These are phyloP conservation scores for Phalanger gymnotis DNA, from an alignment of 2,797 vertebrate species.

Conservation along the genomic window DNA sequence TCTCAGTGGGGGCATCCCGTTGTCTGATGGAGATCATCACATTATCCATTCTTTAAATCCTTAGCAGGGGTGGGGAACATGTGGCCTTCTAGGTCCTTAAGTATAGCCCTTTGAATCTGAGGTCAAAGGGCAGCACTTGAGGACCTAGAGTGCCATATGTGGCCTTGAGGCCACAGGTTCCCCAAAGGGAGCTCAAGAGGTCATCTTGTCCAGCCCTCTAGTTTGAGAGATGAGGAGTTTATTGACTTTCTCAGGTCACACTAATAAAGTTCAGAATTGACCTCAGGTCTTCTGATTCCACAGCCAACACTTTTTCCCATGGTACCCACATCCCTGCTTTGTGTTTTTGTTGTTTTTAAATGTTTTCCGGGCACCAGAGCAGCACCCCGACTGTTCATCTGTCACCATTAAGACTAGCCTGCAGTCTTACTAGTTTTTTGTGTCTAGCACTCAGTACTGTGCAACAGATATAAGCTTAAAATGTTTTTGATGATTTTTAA, in stretches of 20 bases:
- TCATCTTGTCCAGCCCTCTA: not conserved
- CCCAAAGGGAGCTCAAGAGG: not conserved
- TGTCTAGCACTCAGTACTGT: not conserved
- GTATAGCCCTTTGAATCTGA: too few relatives aligned
- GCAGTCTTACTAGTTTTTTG: not conserved
- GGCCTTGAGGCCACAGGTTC: too few relatives aligned
- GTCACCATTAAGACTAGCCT: not conserved
- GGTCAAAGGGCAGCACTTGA: too few relatives aligned
- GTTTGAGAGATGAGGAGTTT: not conserved
- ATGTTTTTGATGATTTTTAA: slow-evolving; percentile 12
- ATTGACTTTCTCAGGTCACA: not conserved
- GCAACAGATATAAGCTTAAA: not conserved
- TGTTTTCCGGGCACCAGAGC: not conserved
- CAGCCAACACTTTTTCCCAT: not conserved
- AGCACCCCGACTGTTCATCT: not conserved
- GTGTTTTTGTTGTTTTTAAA: not conserved
- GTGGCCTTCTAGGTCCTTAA: too few relatives aligned
- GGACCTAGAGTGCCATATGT: too few relatives aligned
- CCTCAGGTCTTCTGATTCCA: not conserved
- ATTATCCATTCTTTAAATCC: not conserved
- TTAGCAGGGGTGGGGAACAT: not conserved
- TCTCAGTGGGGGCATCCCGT: not conserved
- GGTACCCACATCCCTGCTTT: not conserved
- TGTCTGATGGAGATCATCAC: not conserved
- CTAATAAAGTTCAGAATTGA: not conserved